Percentiles rank a stretch among this genome's conserved stretches.
Conservation (phyloP, 2,113 vertebrate species). For the Myocastor coypus region DNA sequence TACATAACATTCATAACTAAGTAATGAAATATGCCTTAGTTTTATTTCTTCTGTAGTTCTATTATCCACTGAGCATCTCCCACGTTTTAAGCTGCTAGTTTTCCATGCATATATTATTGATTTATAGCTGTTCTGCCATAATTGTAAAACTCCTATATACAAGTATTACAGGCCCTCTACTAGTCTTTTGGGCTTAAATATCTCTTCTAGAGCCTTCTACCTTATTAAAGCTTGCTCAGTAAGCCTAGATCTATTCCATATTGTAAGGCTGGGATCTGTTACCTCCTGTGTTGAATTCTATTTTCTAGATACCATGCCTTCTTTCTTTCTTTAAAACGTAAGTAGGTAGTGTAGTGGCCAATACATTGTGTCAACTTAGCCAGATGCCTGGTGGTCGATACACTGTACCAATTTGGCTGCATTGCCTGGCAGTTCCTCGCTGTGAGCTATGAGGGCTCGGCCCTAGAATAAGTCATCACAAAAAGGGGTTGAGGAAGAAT, state of each 20-base stretch:
- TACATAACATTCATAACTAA: constrained; percentile 33
- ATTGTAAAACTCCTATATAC: constrained; percentile 14
- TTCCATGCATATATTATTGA: neutral
- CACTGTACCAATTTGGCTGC: no score
- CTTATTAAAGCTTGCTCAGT: neutral
- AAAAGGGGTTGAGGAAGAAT: no score
- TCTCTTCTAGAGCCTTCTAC: neutral
- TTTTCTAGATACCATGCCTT: neutral
- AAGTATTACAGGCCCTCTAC: neutral
- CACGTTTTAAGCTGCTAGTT: neutral
- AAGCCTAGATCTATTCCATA: neutral
- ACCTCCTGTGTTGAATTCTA: constrained; percentile 9
- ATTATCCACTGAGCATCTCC: neutral
- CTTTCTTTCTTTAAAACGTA: neutral
- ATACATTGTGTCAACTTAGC: no score
- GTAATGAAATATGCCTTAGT: constrained; percentile 19
- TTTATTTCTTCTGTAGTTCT: constrained; percentile 1
- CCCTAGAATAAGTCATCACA: no score
- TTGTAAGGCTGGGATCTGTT: neutral
- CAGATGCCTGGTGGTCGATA: no score
- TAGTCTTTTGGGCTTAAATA: neutral
- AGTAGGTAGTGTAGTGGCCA: no score
- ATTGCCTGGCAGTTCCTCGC: no score
- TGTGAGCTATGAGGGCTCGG: no score
- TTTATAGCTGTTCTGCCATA: neutral